These are phyloP conservation scores for Hapalemur alaotrensis DNA, from an alignment of 2,797 vertebrate genomes.

Conservation along the genomic window DNA sequence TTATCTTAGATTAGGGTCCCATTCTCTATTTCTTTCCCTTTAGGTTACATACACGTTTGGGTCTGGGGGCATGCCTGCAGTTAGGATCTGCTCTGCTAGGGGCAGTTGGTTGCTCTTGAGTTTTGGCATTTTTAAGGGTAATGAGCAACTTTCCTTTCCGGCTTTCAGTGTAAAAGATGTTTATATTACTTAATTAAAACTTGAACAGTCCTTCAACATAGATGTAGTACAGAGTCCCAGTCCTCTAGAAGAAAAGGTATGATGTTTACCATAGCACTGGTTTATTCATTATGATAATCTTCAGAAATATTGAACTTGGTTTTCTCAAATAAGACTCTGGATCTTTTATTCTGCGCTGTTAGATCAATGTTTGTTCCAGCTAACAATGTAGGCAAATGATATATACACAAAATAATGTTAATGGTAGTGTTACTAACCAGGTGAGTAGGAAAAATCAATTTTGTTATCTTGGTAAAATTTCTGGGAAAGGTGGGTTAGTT, in stretches of 20 bases:
- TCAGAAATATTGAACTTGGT: neutral
- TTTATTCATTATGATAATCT: constrained; percentile 5
- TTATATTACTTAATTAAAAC: neutral
- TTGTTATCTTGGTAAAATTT: neutral
- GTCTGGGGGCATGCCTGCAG: neutral
- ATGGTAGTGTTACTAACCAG: neutral
- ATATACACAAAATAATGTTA: neutral
- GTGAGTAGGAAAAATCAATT: neutral
- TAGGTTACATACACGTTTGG: neutral
- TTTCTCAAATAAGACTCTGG: neutral
- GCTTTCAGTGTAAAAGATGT: neutral
- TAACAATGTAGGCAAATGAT: neutral
- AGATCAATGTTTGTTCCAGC: neutral
- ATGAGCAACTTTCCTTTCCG: neutral
- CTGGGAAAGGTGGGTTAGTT: neutral
- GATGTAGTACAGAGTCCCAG: neutral
- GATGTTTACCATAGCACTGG: neutral
- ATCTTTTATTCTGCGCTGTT: neutral
- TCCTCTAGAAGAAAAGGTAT: neutral
- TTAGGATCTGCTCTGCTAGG: neutral
- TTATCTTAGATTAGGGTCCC: neutral
- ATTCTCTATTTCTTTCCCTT: neutral
- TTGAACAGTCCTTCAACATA: neutral
- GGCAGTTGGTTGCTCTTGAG: neutral
- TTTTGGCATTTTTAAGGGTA: neutral